Evolutionary conservation across 2,797 vertebrate species (phyloP).

Genomic region (Carcharodon carcharias): DNA sequence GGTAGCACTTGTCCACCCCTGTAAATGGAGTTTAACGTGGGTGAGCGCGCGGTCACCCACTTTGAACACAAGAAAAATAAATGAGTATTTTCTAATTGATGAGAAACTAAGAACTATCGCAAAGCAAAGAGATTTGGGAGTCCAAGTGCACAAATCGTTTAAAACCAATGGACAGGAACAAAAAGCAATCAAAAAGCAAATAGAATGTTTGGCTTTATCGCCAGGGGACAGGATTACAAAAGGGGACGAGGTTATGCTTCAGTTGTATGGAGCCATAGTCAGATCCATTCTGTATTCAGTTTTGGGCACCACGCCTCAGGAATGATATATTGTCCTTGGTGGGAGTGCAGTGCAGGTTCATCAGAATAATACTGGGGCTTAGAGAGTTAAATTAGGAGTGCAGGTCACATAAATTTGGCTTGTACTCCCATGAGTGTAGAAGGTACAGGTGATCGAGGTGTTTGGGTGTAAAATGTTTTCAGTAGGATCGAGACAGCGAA

Average conservation of each 20-base stretch:
- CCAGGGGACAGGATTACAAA: background rate
- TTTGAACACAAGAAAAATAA: background rate
- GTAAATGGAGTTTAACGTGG: background rate
- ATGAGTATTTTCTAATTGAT: background rate
- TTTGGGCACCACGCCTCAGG: background rate
- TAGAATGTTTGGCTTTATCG: background rate
- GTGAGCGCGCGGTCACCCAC: background rate
- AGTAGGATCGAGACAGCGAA: background rate
- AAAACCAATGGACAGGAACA: background rate
- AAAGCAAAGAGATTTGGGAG: background rate
- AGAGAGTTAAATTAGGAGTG: background rate
- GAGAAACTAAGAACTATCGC: background rate
- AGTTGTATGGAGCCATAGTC: background rate
- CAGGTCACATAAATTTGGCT: background rate
- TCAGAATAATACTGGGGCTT: background rate
- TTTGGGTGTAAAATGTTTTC: background rate
- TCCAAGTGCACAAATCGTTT: background rate
- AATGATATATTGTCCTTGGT: background rate
- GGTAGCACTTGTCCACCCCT: background rate
- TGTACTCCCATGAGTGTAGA: background rate
- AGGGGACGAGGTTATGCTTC: background rate
- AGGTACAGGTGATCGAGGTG: background rate
- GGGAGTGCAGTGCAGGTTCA: background rate
- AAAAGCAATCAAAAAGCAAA: constrained; percentile 13
- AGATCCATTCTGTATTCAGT: background rate